phyloP scores from a whole-genome alignment of 2,888 invertebrate genomes.

The Lochmaea crataegi region DNA sequence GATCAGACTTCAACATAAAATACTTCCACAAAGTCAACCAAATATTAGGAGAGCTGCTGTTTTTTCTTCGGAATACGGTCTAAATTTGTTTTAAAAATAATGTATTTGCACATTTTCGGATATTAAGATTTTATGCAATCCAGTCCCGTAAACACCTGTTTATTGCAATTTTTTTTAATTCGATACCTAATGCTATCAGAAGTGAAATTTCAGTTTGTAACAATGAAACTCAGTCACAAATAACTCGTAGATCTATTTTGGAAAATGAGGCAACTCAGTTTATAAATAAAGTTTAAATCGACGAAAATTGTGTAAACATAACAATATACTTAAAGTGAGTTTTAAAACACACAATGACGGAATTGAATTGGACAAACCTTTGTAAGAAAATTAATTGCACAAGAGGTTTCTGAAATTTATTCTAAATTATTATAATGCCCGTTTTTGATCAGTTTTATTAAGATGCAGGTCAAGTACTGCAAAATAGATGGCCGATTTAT shows the following conservation, averaged over 20 bases:
- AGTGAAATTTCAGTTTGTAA: background rate
- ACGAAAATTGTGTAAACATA: background rate
- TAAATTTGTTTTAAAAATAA: too few relatives aligned
- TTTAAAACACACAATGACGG: background rate
- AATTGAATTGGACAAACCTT: background rate
- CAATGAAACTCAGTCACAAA: background rate
- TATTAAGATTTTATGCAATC: background rate
- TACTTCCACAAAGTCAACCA: too few relatives aligned
- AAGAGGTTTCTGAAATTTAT: background rate
- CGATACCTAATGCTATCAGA: too few relatives aligned
- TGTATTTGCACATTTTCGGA: too few relatives aligned
- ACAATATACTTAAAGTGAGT: background rate
- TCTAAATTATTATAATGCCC: background rate
- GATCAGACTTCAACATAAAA: too few relatives aligned
- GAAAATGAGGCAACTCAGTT: background rate
- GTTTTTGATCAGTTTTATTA: background rate
- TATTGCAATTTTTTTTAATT: too few relatives aligned
- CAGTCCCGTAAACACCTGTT: too few relatives aligned
- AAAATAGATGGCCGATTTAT: conserved; percentile 5
- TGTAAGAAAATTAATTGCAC: background rate
- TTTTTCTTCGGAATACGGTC: too few relatives aligned
- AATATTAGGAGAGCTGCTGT: too few relatives aligned
- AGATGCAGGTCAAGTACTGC: background rate
- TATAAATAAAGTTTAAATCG: background rate
- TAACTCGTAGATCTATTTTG: background rate